Base-by-base conservation (phyloP, 1,140 invertebrate species). In the Drosophila azteca region DNA sequence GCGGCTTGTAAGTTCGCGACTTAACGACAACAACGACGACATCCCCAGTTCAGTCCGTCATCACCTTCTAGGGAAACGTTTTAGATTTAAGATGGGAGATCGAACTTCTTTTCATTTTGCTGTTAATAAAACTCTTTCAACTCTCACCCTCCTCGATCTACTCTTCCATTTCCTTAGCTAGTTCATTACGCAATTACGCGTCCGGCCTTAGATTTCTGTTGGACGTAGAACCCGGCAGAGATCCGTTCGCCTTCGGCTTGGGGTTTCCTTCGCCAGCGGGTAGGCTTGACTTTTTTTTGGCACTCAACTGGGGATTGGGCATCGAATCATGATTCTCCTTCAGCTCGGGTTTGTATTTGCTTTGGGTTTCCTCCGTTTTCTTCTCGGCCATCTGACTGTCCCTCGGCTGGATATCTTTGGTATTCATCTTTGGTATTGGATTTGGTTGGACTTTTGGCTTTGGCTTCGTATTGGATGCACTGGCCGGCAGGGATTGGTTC, bases 1-100 rank as follows among this genome's bases (percentile, higher is more conserved):
- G 98, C 83, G 98, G 98, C 70, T 92, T 99, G 70, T 97, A 96
- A 95, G 29, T 58, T 6, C 60, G 57, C 52, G 72, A 87, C 81
- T 81, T 88, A 88, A 79, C 17, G 52, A 49, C 35, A 44, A 62
- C 51, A 41, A 69, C 50, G 35, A 58, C 39, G 68, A 63, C 59
- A 66, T 44, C 45, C 55, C 58, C 46, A 51, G 26, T 66, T 50
- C 62, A 64, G 35, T 52, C 62, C 48, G 68, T 46, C 39, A 59
- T 31, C 46, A 13, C 41, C 50, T 59, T 58, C 22, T 24, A 50
- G 31, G 50, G 66, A 57, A 72, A 31, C 55, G 68, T 39, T 67
- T 53, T 83, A 83, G 83, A 39, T 61, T 73, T 87, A 88, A 72
- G 75, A 50, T 45, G 75, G 61, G 76, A 67, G 64, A 69, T 69